Percentiles rank a stretch among this genome's conserved stretches.
Conservation (phyloP, 2,888 invertebrate species). For the Cryptocephalus primarius region DNA sequence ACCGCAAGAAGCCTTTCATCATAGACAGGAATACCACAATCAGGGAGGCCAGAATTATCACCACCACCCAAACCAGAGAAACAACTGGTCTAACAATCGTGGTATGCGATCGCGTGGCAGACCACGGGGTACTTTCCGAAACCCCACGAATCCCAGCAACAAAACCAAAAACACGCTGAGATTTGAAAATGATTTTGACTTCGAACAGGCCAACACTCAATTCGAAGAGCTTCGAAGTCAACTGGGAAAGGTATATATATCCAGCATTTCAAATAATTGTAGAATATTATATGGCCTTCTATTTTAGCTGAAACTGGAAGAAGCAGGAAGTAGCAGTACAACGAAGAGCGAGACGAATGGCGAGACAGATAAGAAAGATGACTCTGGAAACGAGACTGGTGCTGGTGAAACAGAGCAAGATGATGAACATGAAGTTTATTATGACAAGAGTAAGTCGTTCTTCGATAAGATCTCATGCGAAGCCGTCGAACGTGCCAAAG, state of each 20-base stretch:
- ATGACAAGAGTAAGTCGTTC: slow-evolving; percentile 96
- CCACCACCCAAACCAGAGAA: slow-evolving; percentile 9
- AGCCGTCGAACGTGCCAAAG: slow-evolving; percentile 81
- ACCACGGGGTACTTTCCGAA: slow-evolving; percentile 14
- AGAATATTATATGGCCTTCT: neutral
- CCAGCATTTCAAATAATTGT: neutral
- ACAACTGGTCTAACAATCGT: slow-evolving; percentile 22
- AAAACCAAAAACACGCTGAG: slow-evolving; percentile 61
- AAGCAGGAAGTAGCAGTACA: slow-evolving; percentile 13
- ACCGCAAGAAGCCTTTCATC: slow-evolving; percentile 2
- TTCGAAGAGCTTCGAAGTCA: slow-evolving; percentile 86
- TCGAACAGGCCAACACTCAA: slow-evolving; percentile 95
- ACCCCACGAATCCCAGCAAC: slow-evolving; percentile 2
- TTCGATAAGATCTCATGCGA: slow-evolving; percentile 99
- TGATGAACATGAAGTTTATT: slow-evolving; percentile 57
- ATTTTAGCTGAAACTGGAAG: slow-evolving; percentile 25
- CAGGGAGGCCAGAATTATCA: slow-evolving; percentile 8
- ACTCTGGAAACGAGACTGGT: slow-evolving; percentile 82
- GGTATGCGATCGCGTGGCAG: slow-evolving; percentile 19
- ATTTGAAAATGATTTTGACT: slow-evolving; percentile 96
- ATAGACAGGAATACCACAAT: neutral
- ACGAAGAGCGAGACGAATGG: slow-evolving; percentile 22
- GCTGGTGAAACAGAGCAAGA: slow-evolving; percentile 72
- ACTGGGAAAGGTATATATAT: slow-evolving; percentile 51
- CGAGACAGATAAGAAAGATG: slow-evolving; percentile 76